Base-by-base conservation (phyloP, 2,888 invertebrate species). In the Amphipoea lucens region DNA sequence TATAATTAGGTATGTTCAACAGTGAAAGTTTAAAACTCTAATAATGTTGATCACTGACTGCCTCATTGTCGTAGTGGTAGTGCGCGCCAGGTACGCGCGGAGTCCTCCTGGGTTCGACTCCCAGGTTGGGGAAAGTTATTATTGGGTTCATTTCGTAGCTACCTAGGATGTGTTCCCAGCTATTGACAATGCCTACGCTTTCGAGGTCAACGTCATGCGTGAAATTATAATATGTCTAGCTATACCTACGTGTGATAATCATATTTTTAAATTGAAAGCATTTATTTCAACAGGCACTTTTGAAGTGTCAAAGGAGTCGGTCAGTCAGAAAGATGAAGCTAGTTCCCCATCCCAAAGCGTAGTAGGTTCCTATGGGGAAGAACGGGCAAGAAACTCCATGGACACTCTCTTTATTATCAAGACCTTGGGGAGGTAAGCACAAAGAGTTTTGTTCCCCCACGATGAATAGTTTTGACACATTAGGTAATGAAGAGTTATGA, bases 401-500 rank as follows among this genome's bases (percentile, higher is more conserved):
- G 23, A n/a, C 17, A 54, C 36, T n/a, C 6, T 29, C 14, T 36
- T 14, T 29, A 29, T 36, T 36, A 29, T n/a, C 40, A 48, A n/a
- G 65, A 40, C 51, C 7, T 40, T 45, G 17, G 60, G 51, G 42
- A 66, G 60, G 45, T 67, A 11, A 69, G 42, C 65, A 66, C 63
- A 65, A n/a, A 23, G 48, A 42, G 7, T n/a, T 67, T 42, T 17
- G 0, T n/a, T 77, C 65, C 6, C 69, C 65, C 65, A 42, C 69
- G 42, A 42, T 51, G 63, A 51, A 36, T 48, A 57, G 54, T 48
- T 60, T 12, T 60, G n/a, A 60, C 4, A 60, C 57, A 51, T 48
- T 54, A 54, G 73, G 36, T 72, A 57, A 78, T 51, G 69, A 79
- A 79, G 74, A 79, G 66, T 82, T 74, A 84, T 62, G 71, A 57